Evolutionary conservation across 53 echinoderm and acorn worm species (phyloP), one percentile per base, ranked within the genome.

Genomic region (Paelopatides confundens): DNA sequence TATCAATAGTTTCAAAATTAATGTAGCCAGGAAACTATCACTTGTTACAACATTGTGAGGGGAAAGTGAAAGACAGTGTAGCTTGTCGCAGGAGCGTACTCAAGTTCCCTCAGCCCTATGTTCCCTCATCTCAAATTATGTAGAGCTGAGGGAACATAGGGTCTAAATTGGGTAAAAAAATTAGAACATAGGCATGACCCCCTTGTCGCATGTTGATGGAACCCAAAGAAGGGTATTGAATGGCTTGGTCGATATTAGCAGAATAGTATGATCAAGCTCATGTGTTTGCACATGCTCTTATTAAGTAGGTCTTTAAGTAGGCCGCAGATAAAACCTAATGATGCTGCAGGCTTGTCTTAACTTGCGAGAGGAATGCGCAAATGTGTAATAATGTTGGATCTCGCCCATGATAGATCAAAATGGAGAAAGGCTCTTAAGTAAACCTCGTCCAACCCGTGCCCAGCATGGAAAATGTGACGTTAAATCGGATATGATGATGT

Each of bases 251-350:
- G 71, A 87, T 91, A 17, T 68, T 88, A 15, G 21, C 31, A 21
- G 58, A 88, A 23, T 88, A 88, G 65, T 91, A 88, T 71, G 92
- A 88, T 0, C 87, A 91, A 33, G 52, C 88, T n/a, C 82, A 88
- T 53, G 23, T 78, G 9, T 51, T 91, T 5, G 63, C 62, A 5
- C 70, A 71, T 23, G 47, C 92, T 50, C 66, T 62, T 12, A 30
- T 91, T 7, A 46, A 84, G 31, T 69, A 91, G 54, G 87, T 91
- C 4, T 32, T n/a, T 81, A 23, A 66, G 67, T 38, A 32, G 91
- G 24, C 13, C 31, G 9, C 91, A 64, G 54, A 74, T 88, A 27
- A 82, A 52, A 52, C 83, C 65, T 14, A 92, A 88, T 70, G 92
- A 92, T 77, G 88, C 65, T 43, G 36, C 5, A 21, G 69, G 85